Evolutionary conservation across 2,888 invertebrate species (phyloP).

Genomic region (Mystacides longicornis): DNA sequence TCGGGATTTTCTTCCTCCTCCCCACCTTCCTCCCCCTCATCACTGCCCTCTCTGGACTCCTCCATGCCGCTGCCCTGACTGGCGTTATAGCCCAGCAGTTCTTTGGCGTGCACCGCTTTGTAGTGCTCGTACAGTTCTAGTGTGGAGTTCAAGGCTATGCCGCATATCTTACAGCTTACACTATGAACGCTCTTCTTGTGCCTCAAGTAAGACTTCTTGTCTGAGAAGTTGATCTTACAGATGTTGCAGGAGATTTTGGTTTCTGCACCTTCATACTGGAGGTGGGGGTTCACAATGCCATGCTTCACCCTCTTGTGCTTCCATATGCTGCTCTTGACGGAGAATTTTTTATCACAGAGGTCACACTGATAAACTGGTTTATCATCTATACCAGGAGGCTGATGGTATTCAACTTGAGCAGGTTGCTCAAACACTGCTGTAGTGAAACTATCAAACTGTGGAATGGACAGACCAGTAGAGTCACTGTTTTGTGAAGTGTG

Average conservation of each 20-base stretch:
- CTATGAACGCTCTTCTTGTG: slow-evolving; percentile 53
- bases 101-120: slow-evolving; percentile 51
- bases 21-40: slow-evolving; percentile 33
- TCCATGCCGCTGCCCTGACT: slow-evolving; percentile 36
- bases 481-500: slow-evolving; percentile 42
- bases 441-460: slow-evolving; percentile 45
- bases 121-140: slow-evolving; percentile 56
- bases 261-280: slow-evolving; percentile 20
- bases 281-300: slow-evolving; percentile 36
- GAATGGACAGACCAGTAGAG: slow-evolving; percentile 40
- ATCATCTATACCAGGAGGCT: slow-evolving; percentile 29
- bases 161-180: slow-evolving; percentile 54
- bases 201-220: slow-evolving; percentile 52
- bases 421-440: slow-evolving; percentile 13
- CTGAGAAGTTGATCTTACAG: slow-evolving; percentile 54
- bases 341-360: slow-evolving; percentile 43
- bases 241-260: slow-evolving; percentile 49
- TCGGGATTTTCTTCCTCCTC: slow-evolving; percentile 38
- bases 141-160: slow-evolving; percentile 54
- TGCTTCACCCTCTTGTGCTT: slow-evolving; percentile 49
- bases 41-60: slow-evolving; percentile 34
- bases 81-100: slow-evolving; percentile 45
- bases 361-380: slow-evolving; percentile 38
- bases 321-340: slow-evolving; percentile 43
- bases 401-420: neutral